Percentiles rank a stretch among this genome's conserved stretches.
Conservation (phyloP, 2,797 vertebrate species). For the Propithecus deckenii region DNA sequence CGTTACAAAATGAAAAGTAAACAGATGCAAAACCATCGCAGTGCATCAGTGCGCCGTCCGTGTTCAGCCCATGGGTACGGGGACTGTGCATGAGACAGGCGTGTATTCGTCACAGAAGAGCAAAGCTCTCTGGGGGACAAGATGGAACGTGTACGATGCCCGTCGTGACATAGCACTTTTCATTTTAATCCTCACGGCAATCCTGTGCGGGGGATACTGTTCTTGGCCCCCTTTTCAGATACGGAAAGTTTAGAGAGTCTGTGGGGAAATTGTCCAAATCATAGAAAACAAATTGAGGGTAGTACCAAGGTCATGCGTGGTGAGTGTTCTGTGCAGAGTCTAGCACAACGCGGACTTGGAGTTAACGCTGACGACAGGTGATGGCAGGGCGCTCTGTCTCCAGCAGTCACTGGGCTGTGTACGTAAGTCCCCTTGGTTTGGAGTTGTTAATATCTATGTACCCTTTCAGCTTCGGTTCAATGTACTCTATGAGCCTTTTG, state of each 20-base stretch:
- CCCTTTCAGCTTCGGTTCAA: background rate
- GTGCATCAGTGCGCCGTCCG: accelerated
- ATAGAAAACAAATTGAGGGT: background rate
- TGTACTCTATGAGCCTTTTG: background rate
- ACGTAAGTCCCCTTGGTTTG: background rate
- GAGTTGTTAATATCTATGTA: background rate
- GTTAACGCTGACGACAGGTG: accelerated
- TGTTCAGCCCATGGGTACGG: accelerated
- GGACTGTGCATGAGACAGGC: accelerated
- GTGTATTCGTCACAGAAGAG: background rate
- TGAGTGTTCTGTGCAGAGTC: accelerated
- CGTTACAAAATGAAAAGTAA: background rate
- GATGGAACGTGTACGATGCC: accelerated
- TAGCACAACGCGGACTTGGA: accelerated
- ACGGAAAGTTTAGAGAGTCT: background rate
- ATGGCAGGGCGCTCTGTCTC: accelerated
- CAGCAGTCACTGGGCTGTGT: too few relatives aligned
- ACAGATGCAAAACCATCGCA: background rate
- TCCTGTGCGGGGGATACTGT: background rate
- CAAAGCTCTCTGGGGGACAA: accelerated
- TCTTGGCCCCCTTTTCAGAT: background rate
- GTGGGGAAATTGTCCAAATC: background rate
- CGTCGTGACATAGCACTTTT: accelerated
- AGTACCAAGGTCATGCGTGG: accelerated
- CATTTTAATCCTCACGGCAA: accelerated